Conservation (phyloP, 2,797 vertebrate species). For the Meriones psammophilus region DNA sequence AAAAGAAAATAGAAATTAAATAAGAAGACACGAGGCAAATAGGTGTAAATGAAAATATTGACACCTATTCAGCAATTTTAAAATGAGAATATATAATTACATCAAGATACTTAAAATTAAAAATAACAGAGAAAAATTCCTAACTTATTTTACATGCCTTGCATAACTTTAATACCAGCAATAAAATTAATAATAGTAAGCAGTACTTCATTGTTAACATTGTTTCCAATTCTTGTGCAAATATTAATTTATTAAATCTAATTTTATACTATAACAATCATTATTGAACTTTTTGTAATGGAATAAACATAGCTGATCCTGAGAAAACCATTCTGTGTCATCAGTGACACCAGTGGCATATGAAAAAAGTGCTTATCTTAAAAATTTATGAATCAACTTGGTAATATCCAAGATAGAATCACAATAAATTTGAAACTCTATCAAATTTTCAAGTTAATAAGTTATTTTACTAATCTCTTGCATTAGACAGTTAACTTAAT, state of each 20-base stretch:
- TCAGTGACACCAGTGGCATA: neutral
- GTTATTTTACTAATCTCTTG: neutral
- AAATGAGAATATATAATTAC: no score
- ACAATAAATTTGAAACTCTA: neutral
- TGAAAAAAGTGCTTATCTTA: neutral
- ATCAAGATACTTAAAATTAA: neutral
- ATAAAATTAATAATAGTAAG: neutral
- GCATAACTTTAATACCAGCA: neutral
- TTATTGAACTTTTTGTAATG: neutral
- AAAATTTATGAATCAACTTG: neutral
- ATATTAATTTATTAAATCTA: neutral
- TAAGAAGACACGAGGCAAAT: no score
- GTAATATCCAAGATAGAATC: neutral
- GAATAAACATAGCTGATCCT: neutral
- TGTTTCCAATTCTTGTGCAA: neutral
- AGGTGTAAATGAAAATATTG: no score
- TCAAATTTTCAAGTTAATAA: neutral
- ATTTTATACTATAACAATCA: neutral
- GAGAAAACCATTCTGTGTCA: neutral
- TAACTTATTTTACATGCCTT: conserved; percentile 5
- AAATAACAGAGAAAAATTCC: neutral
- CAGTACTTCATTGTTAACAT: neutral
- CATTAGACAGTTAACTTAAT: neutral
- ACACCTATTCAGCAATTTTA: no score
- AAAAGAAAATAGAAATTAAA: no score